Percentiles rank a stretch among this genome's conserved stretches.
phyloP scores from a whole-genome alignment of 2,888 invertebrate genomes.

The Tinea trinotella region DNA sequence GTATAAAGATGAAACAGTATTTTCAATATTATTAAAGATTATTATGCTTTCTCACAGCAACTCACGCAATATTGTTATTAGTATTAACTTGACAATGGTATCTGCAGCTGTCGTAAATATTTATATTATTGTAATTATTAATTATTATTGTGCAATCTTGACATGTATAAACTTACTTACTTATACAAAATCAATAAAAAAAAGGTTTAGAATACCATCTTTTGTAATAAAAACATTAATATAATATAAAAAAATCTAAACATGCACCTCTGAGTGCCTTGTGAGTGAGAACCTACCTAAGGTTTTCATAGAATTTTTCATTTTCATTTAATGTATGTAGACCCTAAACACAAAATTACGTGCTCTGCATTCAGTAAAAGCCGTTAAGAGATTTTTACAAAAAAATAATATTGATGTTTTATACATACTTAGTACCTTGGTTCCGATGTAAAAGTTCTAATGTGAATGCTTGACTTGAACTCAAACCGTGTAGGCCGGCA shows the following conservation, averaged over 20 bases:
- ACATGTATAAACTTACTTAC: too few relatives aligned
- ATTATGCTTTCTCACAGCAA: too few relatives aligned
- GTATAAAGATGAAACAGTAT: too few relatives aligned
- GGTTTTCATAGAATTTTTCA: conserved; percentile 30
- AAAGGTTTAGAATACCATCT: background rate
- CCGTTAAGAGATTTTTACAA: conserved; percentile 4
- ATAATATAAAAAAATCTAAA: background rate
- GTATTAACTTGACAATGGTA: too few relatives aligned
- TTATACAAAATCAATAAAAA: background rate
- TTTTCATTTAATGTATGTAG: conserved; percentile 31
- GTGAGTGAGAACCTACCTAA: background rate
- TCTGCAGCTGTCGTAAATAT: too few relatives aligned
- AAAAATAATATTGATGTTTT: conserved; percentile 1
- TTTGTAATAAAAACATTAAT: background rate
- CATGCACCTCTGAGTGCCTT: background rate
- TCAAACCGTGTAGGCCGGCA: too few relatives aligned
- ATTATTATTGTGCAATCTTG: too few relatives aligned
- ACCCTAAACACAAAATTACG: conserved; percentile 29
- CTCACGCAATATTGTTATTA: too few relatives aligned
- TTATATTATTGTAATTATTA: too few relatives aligned
- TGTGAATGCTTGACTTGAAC: too few relatives aligned
- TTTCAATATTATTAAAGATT: too few relatives aligned
- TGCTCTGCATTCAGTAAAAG: conserved; percentile 25
- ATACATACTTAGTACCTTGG: background rate
- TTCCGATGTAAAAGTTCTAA: too few relatives aligned